These are phyloP conservation scores for Amphipoea lucens DNA, from an alignment of 2,888 invertebrate genomes.

Conservation along the genomic window DNA sequence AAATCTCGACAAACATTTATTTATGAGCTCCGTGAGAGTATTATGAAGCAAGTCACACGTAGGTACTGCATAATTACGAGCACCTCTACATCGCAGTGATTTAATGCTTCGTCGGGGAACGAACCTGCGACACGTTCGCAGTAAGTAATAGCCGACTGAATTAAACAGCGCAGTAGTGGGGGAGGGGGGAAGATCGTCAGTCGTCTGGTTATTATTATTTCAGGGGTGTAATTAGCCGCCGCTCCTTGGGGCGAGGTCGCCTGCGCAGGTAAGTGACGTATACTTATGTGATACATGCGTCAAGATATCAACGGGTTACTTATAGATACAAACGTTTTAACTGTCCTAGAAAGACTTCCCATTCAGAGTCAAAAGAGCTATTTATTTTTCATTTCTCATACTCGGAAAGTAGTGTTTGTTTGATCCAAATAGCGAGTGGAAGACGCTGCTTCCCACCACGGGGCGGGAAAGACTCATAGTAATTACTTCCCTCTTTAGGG, in stretches of 20 bases:
- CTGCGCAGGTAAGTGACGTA: background rate
- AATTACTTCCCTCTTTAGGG: too few species aligned
- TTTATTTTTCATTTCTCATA: too few species aligned
- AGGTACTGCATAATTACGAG: conserved; percentile 35
- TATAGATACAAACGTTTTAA: background rate
- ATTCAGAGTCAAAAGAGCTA: background rate
- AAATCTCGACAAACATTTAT: background rate
- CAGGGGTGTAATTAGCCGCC: conserved; percentile 43
- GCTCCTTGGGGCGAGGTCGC: background rate
- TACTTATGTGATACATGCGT: background rate
- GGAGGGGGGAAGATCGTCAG: background rate
- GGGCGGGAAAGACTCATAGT: too few species aligned
- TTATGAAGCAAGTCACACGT: conserved; percentile 7
- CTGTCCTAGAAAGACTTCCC: background rate
- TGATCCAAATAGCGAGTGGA: too few species aligned
- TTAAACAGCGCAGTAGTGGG: conserved; percentile 22
- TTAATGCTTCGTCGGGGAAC: conserved; percentile 14
- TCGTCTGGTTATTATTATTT: conserved; percentile 54
- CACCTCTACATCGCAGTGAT: conserved; percentile 1
- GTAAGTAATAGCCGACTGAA: conserved; percentile 29
- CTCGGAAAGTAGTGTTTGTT: too few species aligned
- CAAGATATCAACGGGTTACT: background rate
- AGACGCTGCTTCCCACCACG: too few species aligned
- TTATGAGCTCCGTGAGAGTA: background rate
- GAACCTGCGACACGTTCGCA: conserved; percentile 19